phyloP scores from a whole-genome alignment of 2,888 invertebrate species.

The Penaeus monodon region DNA sequence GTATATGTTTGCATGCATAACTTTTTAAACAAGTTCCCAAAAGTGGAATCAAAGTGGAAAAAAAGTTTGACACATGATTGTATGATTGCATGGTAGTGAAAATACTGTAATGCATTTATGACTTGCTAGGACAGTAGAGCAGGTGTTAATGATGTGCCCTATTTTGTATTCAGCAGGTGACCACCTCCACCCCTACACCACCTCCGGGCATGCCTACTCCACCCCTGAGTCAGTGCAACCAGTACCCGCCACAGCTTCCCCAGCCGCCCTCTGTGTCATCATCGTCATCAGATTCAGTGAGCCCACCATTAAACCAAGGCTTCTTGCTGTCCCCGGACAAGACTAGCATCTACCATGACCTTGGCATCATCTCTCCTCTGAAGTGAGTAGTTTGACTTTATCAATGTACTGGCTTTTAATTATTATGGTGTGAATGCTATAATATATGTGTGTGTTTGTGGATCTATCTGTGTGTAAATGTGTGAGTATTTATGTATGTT shows the following conservation, averaged over 20 bases:
- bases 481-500: neutral
- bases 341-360: conserved; percentile 47
- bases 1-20: too few species aligned
- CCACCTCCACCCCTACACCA: conserved; percentile 29
- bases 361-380: conserved; percentile 59
- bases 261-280: conserved; percentile 13
- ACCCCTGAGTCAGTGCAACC: conserved; percentile 36
- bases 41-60: too few species aligned
- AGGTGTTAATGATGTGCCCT: neutral
- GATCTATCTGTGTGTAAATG: neutral
- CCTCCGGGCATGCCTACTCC: conserved; percentile 24
- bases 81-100: too few species aligned
- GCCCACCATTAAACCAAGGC: conserved; percentile 56
- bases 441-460: neutral
- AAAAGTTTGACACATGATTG: too few species aligned
- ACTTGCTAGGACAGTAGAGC: conserved; percentile 19
- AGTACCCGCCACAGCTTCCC: conserved; percentile 18
- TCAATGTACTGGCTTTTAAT: neutral
- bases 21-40: too few species aligned
- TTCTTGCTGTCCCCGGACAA: conserved; percentile 59
- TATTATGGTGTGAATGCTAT: neutral
- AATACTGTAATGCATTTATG: too few species aligned
- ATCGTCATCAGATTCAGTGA: conserved; percentile 32
- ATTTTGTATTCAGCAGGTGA: conserved; percentile 26
- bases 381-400: conserved; percentile 45